Conservation (phyloP, 2,888 invertebrate species). For the Perizoma flavofasciatum region DNA sequence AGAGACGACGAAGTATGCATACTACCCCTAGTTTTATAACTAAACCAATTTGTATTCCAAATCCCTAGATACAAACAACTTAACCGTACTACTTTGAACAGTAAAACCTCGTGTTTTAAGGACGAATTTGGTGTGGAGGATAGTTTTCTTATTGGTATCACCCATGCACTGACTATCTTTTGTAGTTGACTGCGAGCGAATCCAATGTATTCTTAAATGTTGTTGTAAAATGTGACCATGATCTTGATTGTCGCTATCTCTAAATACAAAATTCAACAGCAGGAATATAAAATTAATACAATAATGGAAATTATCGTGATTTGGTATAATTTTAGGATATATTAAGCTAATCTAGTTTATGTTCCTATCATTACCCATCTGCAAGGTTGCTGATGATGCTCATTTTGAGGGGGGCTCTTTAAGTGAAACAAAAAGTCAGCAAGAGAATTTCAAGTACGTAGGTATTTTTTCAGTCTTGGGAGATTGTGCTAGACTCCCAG, state of each 20-base stretch:
- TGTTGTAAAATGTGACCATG: not conserved
- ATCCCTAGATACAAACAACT: constrained; percentile 23
- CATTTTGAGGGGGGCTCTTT: too few relatives aligned
- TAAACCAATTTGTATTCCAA: constrained; percentile 73
- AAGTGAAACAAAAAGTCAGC: too few relatives aligned
- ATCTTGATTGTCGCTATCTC: too few relatives aligned
- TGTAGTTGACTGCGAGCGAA: constrained; percentile 11
- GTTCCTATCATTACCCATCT: too few relatives aligned
- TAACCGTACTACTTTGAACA: constrained; percentile 14
- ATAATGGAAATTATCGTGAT: too few relatives aligned
- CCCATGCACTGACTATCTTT: constrained; percentile 18
- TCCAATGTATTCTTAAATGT: not conserved
- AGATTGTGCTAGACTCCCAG: constrained; percentile 9
- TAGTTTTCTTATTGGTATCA: constrained; percentile 22
- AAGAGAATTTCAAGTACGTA: not conserved
- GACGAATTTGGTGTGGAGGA: constrained; percentile 9
- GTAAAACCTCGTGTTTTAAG: constrained; percentile 1
- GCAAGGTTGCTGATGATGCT: too few relatives aligned
- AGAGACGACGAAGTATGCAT: constrained; percentile 57
- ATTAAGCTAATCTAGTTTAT: too few relatives aligned
- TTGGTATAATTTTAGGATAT: too few relatives aligned
- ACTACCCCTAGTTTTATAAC: constrained; percentile 69
- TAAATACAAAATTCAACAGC: not conserved
- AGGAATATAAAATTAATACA: too few relatives aligned
- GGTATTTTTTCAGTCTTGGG: constrained; percentile 24